Evolutionary conservation across 2,797 vertebrate genomes (phyloP).

Genomic region (Pseudochromis fuscus): DNA sequence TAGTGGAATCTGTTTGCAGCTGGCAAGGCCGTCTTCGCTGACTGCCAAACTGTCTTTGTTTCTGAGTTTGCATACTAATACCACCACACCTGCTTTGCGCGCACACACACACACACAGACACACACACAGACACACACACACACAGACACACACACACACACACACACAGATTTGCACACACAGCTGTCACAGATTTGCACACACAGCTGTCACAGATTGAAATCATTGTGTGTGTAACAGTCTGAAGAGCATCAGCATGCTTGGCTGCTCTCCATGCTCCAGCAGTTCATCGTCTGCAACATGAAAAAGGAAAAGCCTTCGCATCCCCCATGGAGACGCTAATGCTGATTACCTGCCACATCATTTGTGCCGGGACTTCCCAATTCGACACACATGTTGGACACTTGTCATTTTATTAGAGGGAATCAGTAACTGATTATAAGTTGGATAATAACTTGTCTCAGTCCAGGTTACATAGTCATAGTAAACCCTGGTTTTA

Average conservation of each 20-base stretch:
- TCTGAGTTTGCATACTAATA: slow-evolving; percentile 62
- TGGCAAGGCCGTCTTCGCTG: slow-evolving; percentile 49
- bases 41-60: slow-evolving; percentile 55
- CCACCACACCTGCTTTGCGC: slow-evolving; percentile 53
- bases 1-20: slow-evolving; percentile 58
- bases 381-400: slow-evolving; percentile 9
- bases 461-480: neutral
- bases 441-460: neutral
- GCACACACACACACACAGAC: neutral
- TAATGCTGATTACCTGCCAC: slow-evolving; percentile 26
- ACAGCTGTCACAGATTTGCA: neutral
- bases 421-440: too few relatives aligned
- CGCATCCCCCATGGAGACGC: slow-evolving; percentile 11
- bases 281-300: slow-evolving; percentile 34
- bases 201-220: slow-evolving; percentile 7
- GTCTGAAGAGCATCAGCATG: slow-evolving; percentile 45
- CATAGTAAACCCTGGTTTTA: slow-evolving; percentile 2
- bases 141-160: neutral
- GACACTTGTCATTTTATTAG: too few relatives aligned
- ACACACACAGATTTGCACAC: neutral
- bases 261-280: slow-evolving; percentile 43
- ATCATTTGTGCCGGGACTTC: slow-evolving; percentile 21
- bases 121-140: neutral
- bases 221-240: slow-evolving; percentile 18
- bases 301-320: slow-evolving; percentile 32